Percentiles rank a stretch among this genome's conserved stretches.
Conservation (phyloP, 2,888 invertebrate genomes). For the Petrolisthes manimaculis region DNA sequence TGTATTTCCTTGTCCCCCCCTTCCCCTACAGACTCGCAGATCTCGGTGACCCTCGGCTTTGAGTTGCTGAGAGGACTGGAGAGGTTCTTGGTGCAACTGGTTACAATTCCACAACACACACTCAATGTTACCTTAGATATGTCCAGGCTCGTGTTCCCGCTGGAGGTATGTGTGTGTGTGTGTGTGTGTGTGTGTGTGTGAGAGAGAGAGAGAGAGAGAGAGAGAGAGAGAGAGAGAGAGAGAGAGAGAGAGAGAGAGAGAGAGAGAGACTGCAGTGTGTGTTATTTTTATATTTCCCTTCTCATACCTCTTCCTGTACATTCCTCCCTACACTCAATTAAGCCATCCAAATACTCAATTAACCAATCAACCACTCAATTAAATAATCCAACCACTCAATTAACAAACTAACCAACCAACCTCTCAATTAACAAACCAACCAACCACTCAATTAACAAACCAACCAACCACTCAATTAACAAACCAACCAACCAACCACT, state of each 20-base stretch:
- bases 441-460: no score
- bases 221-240: constrained; percentile 23
- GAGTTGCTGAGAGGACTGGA: constrained; percentile 31
- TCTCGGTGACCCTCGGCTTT: constrained; percentile 25
- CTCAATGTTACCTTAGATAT: constrained; percentile 1
- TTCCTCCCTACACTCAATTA: no score
- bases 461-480: no score
- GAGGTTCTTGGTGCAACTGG: constrained; percentile 14
- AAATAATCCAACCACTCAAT: no score
- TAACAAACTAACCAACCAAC: no score
- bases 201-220: constrained; percentile 8
- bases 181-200: neutral
- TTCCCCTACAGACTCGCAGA: constrained; percentile 34
- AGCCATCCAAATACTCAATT: no score
- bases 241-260: constrained; percentile 18
- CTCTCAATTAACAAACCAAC: no score
- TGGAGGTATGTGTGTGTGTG: constrained; percentile 24
- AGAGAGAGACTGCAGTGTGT: neutral
- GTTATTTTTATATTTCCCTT: no score
- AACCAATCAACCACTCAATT: no score
- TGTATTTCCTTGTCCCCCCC: neutral
- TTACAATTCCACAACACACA: neutral
- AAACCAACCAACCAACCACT: no score
- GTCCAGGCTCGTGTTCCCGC: constrained; percentile 26
- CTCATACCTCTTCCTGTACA: no score